Evolutionary conservation across 2,888 invertebrate genomes (phyloP), one percentile per base, ranked within the genome.

Genomic region (Drosophila dives): DNA sequence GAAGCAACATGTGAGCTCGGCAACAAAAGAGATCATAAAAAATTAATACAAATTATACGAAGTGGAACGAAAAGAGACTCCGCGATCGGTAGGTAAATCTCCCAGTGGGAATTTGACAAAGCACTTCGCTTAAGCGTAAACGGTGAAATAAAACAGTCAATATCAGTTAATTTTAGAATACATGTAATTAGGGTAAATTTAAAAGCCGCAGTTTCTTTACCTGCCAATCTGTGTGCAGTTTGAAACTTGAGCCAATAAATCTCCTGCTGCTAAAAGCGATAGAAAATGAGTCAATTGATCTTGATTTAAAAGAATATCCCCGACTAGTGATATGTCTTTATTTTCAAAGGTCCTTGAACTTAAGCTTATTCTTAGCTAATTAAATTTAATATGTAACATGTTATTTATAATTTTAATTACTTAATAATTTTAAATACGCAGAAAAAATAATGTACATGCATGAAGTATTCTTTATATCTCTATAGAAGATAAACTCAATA

Each of bases 11-110:
- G 65, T 56, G 53, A 26, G 55, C 70, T 75, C 77, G 71, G 75
- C 80, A 86, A 80, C 88, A 75, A 66, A 60, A 53, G 80, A 80
- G 83, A 62, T 86, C 84, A 73, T 88, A 81, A 89, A 83, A 89
- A 83, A 83, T 83, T 83, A 86, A 86, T 81, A 89, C 76, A 86
- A 81, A 86, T 84, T 89, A 84, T 59, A 81, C 61, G 72, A 74
- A 69, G 61, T 68, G 67, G 54, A 69, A 59, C 60, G 64, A 23
- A 45, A 64, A 64, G 45, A 48, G 49, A 34, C 29, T 51, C 38
- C 60, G 45, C 67, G 63, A 65, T 65, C 63, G 63, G 38, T 45
- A 51, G 63, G 38, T 58, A 59, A 58, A 36, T 67, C 64, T 2
- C 2, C 45, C 23, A 45, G 45, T 10, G 15, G 45, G 45, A 45